Percentiles rank a stretch among this genome's conserved stretches.
These are phyloP conservation scores for Fukomys damarensis DNA, from an alignment of 2,113 vertebrate species.

Conservation along the genomic window DNA sequence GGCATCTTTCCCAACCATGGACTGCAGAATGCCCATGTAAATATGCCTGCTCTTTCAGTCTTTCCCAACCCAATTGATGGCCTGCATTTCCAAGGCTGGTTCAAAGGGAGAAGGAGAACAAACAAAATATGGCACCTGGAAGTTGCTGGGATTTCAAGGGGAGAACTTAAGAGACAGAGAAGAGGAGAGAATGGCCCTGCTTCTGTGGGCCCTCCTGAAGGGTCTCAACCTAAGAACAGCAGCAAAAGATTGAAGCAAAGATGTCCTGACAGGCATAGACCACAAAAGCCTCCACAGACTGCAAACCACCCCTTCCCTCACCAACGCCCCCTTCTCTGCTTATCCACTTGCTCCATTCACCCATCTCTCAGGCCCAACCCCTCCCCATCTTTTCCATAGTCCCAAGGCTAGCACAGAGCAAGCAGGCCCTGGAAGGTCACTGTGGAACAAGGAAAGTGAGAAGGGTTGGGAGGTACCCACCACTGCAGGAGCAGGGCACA, in stretches of 20 bases:
- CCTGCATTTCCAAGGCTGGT: background rate
- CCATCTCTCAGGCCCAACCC: background rate
- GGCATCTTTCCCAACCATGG: background rate
- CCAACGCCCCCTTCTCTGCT: background rate
- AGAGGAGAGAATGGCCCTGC: background rate
- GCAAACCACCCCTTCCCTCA: background rate
- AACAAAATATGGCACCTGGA: background rate
- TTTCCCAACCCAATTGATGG: background rate
- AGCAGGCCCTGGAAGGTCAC: background rate
- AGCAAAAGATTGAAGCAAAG: background rate
- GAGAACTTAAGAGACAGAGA: background rate
- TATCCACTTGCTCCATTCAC: rapidly evolving
- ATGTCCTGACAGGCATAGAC: background rate
- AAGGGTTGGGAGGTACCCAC: background rate
- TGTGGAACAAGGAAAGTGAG: background rate
- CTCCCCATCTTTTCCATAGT: background rate
- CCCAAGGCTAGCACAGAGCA: background rate
- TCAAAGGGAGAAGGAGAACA: background rate
- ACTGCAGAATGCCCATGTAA: background rate
- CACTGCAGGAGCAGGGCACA: background rate
- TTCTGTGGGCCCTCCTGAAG: background rate
- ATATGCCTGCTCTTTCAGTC: background rate
- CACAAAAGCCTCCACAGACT: background rate
- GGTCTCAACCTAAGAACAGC: background rate
- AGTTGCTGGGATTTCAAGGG: background rate